A percentile compares a stretch with the other conserved stretches of the same genome.
Conservation (phyloP, 2,113 vertebrate species). For the Lophotis ruficrista region DNA sequence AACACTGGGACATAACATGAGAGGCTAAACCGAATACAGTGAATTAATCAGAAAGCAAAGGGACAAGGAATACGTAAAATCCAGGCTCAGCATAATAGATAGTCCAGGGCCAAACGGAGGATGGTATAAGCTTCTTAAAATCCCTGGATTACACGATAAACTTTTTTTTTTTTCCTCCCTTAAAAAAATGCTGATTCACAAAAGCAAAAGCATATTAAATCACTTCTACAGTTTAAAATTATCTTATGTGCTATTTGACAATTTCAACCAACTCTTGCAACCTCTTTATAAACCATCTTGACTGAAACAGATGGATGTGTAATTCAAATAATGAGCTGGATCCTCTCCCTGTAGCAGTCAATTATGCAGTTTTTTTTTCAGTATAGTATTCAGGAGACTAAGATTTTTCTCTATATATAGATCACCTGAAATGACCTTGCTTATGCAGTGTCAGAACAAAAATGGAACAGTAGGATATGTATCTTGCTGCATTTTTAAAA, state of each 20-base stretch:
- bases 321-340: slow-evolving; percentile 69
- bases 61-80: slow-evolving; percentile 12
- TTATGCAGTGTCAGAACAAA: slow-evolving; percentile 36
- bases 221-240: slow-evolving; percentile 9
- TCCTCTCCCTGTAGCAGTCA: slow-evolving; percentile 59
- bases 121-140: slow-evolving; percentile 52
- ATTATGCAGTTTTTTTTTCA: slow-evolving; percentile 28
- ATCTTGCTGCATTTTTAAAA: slow-evolving; percentile 31
- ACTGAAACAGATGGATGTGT: slow-evolving; percentile 67
- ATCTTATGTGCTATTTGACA: neutral
- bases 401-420: slow-evolving; percentile 58
- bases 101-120: slow-evolving; percentile 10
- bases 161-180: neutral
- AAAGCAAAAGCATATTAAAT: neutral
- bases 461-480: slow-evolving; percentile 26
- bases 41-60: slow-evolving; percentile 58
- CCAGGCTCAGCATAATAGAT: slow-evolving; percentile 4
- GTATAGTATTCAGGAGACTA: slow-evolving; percentile 52
- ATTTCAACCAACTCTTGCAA: slow-evolving; percentile 22
- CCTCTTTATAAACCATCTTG: slow-evolving; percentile 15
- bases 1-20: neutral
- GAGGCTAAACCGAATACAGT: neutral
- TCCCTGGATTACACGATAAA: slow-evolving; percentile 13
- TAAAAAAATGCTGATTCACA: slow-evolving; percentile 43
- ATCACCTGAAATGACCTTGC: slow-evolving; percentile 66